Percentiles rank a stretch among this genome's conserved stretches.
phyloP scores from a whole-genome alignment of 1,140 invertebrate species.

The Artemia franciscana region DNA sequence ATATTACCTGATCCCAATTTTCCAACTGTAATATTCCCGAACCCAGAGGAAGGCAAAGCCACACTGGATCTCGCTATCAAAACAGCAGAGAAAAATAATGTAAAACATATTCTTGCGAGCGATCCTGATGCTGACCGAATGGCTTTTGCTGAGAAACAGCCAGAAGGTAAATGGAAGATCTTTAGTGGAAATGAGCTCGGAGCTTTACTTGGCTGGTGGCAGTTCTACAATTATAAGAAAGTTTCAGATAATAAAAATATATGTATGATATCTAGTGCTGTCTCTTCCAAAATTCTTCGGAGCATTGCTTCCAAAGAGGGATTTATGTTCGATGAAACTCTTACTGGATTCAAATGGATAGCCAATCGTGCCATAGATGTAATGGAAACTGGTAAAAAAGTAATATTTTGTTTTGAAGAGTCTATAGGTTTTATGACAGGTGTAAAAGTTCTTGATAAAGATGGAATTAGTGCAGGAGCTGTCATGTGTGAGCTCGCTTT shows the following conservation, averaged over 20 bases:
- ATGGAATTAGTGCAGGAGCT: constrained; percentile 69
- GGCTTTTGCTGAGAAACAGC: constrained; percentile 52
- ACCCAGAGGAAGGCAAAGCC: constrained; percentile 87
- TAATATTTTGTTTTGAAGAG: constrained; percentile 88
- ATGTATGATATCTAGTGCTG: constrained; percentile 77
- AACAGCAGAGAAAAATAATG: constrained; percentile 44
- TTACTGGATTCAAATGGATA: constrained; percentile 99
- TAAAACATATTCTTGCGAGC: constrained; percentile 71
- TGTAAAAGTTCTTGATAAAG: constrained; percentile 68
- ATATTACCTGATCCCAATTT: constrained; percentile 84
- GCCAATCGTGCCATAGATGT: constrained; percentile 62
- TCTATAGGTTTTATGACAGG: constrained; percentile 89
- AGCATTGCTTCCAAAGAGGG: constrained; percentile 49
- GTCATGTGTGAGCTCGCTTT: constrained; percentile 51
- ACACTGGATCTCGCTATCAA: constrained; percentile 62
- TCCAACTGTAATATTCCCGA: constrained; percentile 86
- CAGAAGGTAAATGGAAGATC: constrained; percentile 49
- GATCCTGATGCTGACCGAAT: constrained; percentile 96
- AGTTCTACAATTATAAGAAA: constrained; percentile 33
- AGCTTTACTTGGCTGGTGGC: constrained; percentile 82
- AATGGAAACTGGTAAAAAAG: constrained; percentile 33
- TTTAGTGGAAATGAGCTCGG: constrained; percentile 93
- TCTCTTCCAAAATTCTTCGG: constrained; percentile 85
- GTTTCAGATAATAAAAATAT: constrained; percentile 24
- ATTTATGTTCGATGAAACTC: constrained; percentile 42